Evolutionary conservation across 2,797 vertebrate species (phyloP), one percentile per base, ranked within the genome.

Genomic region (Discoglossus pictus): DNA sequence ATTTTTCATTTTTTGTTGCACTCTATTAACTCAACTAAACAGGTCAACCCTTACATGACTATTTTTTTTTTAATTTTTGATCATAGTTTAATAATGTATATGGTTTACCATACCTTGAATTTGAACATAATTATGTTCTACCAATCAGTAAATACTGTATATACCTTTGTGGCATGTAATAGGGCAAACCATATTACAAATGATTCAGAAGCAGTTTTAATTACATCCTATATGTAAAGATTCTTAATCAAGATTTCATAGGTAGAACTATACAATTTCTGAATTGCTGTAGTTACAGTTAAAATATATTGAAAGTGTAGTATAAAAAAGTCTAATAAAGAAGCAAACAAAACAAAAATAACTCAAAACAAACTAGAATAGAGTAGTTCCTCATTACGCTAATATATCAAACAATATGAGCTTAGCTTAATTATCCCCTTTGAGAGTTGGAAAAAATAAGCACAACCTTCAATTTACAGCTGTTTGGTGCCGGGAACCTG

Each of bases 381-480:
- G 81, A 83, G 81, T 79, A 83, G 81, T 80, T 87, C 84, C 82
- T 91, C 87, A 89, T 91, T 91, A 90, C 82, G 74, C 86, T 90
- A 91, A 92, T 89, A 91, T 88, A 92, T 91, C 89, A 92, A 88
- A 85, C 85, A 90, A 89, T 89, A 85, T 87, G 86, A 89, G 88
- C 87, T 90, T 83, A 85, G 86, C 87, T 91, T 92, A 91, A 92
- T 92, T 90, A 89, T 87, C 81, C 81, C 88, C 90, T 91, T 88
- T 88, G 90, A 91, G 88, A 89, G 80, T 88, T 86, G 83, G 77
- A 81, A 86, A 87, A 88, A 87, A 83, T 82, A 87, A 90, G 85
- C 85, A 84, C 87, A 91, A 90, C 86, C 90, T 91, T 90, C 87
- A 90, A 90, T 91, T 89, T 91, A 90, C 89, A 91, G 89, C 91